Percentiles rank a stretch among this genome's conserved stretches.
phyloP scores from a whole-genome alignment of 1,140 invertebrate species.

The Chelonus insularis region DNA sequence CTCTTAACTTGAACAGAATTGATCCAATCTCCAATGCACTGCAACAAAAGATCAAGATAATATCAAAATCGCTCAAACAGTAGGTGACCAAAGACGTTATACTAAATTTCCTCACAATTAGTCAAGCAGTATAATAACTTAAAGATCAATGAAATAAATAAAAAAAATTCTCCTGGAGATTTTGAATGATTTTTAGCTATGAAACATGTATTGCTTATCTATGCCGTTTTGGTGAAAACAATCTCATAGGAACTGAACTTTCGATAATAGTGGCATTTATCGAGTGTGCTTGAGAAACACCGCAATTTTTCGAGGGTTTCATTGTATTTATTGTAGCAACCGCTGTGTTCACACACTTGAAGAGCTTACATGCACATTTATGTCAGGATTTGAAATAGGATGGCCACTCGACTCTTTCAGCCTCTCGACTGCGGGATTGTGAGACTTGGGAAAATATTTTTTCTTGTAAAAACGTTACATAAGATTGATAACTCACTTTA shows the following conservation, averaged over 20 bases:
- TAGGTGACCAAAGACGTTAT: slow-evolving; percentile 23
- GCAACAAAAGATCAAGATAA: slow-evolving; percentile 33
- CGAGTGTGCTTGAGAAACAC: slow-evolving; percentile 37
- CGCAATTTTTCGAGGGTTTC: slow-evolving; percentile 34
- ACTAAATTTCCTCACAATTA: too few relatives aligned
- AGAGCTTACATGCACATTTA: too few relatives aligned
- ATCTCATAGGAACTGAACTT: background rate
- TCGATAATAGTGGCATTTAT: slow-evolving; percentile 34
- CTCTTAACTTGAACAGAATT: slow-evolving; percentile 11
- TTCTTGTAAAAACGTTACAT: too few relatives aligned
- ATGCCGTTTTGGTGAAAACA: background rate
- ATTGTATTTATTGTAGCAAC: slow-evolving; percentile 47
- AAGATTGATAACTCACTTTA: too few relatives aligned
- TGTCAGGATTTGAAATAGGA: too few relatives aligned
- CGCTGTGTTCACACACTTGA: slow-evolving; percentile 47
- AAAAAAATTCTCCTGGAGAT: too few relatives aligned
- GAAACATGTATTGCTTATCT: background rate
- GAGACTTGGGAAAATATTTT: too few relatives aligned
- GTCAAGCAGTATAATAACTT: too few relatives aligned
- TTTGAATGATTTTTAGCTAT: too few relatives aligned
- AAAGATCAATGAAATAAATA: too few relatives aligned
- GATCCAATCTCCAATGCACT: background rate
- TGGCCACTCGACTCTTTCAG: too few relatives aligned
- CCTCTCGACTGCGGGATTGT: too few relatives aligned
- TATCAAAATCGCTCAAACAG: slow-evolving; percentile 48